A percentile compares a stretch with the other conserved stretches of the same genome.
These are phyloP conservation scores for Drosophila arizonae DNA, from an alignment of 1,140 invertebrate genomes.

Conservation along the genomic window DNA sequence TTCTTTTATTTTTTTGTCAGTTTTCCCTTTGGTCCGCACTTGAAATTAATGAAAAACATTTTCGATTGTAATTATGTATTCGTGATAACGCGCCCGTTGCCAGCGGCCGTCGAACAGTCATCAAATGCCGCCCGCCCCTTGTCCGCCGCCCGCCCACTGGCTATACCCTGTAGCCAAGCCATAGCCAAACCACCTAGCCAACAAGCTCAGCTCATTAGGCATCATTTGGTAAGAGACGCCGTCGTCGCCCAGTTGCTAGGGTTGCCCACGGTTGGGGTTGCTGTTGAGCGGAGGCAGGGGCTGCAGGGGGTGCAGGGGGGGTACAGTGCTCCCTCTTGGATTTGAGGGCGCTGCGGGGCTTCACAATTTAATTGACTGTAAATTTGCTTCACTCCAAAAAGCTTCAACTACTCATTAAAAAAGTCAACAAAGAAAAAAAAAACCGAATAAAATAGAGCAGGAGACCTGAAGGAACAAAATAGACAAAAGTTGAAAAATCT, in stretches of 20 bases:
- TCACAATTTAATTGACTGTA: constrained; percentile 76
- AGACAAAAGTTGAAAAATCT: constrained; percentile 2
- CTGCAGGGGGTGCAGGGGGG: neutral
- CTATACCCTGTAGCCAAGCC: neutral
- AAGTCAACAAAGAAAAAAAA: constrained; percentile 32
- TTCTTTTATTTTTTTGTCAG: neutral
- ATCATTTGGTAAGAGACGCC: constrained; percentile 53
- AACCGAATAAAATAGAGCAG: neutral
- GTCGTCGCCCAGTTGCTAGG: constrained; percentile 27
- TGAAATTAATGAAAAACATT: constrained; percentile 80
- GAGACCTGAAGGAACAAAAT: neutral
- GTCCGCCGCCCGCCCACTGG: neutral
- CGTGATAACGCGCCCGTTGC: constrained; percentile 62
- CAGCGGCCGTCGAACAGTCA: constrained; percentile 30
- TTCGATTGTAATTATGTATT: constrained; percentile 80
- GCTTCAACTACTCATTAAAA: constrained; percentile 72
- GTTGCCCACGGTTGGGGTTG: neutral
- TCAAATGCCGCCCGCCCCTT: neutral
- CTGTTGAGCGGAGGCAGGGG: neutral
- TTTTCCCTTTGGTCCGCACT: constrained; percentile 45
- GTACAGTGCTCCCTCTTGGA: neutral
- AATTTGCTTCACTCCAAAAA: constrained; percentile 70
- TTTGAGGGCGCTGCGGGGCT: constrained; percentile 12
- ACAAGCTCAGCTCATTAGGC: constrained; percentile 69
- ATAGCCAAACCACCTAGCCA: constrained; percentile 1